These are phyloP conservation scores for Ifrita kowaldi DNA, from an alignment of 2,113 vertebrate species.

Conservation along the genomic window DNA sequence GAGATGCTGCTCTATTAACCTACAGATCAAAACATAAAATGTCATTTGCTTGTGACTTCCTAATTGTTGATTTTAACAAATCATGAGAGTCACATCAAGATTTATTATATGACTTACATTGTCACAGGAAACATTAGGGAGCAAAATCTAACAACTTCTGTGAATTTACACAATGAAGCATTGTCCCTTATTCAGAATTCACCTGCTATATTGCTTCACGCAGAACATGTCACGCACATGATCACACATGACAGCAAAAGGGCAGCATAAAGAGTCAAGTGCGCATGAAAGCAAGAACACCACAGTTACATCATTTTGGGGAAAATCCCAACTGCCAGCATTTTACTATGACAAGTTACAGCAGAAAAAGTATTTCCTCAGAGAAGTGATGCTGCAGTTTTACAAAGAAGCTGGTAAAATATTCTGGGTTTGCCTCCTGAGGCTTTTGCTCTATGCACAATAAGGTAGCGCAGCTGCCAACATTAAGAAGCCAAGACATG, in stretches of 20 bases:
- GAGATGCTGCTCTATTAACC: not conserved
- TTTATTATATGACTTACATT: not conserved
- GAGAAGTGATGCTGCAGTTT: not conserved
- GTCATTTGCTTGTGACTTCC: not conserved
- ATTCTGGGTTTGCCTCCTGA: not conserved
- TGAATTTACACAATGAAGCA: not conserved
- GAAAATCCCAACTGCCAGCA: not conserved
- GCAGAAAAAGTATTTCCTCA: not conserved
- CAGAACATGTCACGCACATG: not conserved
- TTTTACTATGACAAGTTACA: not conserved
- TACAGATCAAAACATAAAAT: not conserved
- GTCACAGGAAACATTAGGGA: not conserved
- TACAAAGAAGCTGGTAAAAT: not conserved
- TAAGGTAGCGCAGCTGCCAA: not conserved
- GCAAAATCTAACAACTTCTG: not conserved
- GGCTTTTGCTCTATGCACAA: not conserved
- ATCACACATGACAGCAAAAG: not conserved
- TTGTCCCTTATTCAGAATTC: not conserved
- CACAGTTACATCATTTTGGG: not conserved
- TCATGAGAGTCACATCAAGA: not conserved
- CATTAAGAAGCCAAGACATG: not conserved
- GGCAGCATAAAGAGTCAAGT: not conserved
- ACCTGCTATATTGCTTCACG: not conserved
- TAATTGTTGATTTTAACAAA: not conserved
- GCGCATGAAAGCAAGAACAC: not conserved